phyloP scores from a whole-genome alignment of 2,797 vertebrate species.

The Microctenopoma lineatum region DNA sequence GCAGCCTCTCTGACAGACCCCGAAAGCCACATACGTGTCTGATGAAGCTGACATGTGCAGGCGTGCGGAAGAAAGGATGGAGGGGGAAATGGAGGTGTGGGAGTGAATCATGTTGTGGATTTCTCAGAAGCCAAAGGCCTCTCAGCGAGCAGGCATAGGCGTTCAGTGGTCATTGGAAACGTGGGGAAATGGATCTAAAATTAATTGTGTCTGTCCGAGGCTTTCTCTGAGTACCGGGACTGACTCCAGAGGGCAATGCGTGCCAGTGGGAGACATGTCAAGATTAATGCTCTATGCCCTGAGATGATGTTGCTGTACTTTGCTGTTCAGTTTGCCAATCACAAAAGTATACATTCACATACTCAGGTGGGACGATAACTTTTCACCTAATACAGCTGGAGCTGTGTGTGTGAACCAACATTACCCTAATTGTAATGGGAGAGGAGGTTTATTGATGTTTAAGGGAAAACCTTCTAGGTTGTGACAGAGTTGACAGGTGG shows the following conservation, averaged over 20 bases:
- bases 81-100: slow-evolving; percentile 34
- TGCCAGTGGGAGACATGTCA: slow-evolving; percentile 32
- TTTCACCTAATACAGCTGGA: slow-evolving; percentile 35
- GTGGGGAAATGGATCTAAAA: slow-evolving; percentile 56
- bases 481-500: slow-evolving; percentile 43
- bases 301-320: slow-evolving; percentile 2
- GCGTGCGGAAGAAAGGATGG: slow-evolving; percentile 37
- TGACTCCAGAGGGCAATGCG: slow-evolving; percentile 6
- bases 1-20: slow-evolving; percentile 18
- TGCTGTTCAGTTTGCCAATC: slow-evolving; percentile 11
- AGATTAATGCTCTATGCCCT: slow-evolving; percentile 34
- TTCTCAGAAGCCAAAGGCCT: slow-evolving; percentile 58
- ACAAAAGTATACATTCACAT: slow-evolving; percentile 9
- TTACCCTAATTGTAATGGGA: slow-evolving; percentile 59
- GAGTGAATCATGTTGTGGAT: slow-evolving; percentile 57
- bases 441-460: slow-evolving; percentile 29
- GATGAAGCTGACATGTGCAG: slow-evolving; percentile 61
- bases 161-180: slow-evolving; percentile 45
- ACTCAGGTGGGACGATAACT: slow-evolving; percentile 19
- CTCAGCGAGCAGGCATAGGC: slow-evolving; percentile 29
- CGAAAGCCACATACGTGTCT: slow-evolving; percentile 52
- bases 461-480: slow-evolving; percentile 17
- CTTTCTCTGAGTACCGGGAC: slow-evolving; percentile 17
- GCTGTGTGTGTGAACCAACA: slow-evolving; percentile 39
- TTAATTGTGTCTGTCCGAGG: slow-evolving; percentile 51